Conservation (phyloP, 1,140 invertebrate genomes). For the Sycobia sp. region DNA sequence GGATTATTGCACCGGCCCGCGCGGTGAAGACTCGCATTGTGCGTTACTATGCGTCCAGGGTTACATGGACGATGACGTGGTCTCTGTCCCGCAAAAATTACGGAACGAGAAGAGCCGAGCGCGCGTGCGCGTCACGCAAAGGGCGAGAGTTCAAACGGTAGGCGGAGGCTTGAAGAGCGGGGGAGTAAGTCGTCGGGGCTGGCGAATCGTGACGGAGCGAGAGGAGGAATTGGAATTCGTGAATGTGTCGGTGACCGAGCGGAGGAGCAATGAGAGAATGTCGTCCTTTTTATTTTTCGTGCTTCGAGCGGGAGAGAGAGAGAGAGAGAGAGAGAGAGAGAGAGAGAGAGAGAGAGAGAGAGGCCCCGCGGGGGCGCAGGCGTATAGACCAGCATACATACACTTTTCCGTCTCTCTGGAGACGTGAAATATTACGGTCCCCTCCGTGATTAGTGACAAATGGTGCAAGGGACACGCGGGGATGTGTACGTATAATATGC, state of each 20-base stretch:
- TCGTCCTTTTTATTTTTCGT: too few species aligned
- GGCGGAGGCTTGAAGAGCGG: slow-evolving; percentile 29
- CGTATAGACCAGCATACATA: too few species aligned
- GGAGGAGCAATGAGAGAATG: too few species aligned
- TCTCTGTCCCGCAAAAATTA: slow-evolving; percentile 31
- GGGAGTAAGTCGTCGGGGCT: too few species aligned
- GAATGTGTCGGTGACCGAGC: slow-evolving; percentile 17
- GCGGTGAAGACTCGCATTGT: too few species aligned
- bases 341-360: too few species aligned
- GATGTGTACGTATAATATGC: too few species aligned
- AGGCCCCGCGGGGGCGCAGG: too few species aligned
- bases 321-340: too few species aligned
- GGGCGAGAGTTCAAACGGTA: slow-evolving; percentile 23
- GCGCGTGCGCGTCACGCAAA: neutral
- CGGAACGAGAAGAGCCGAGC: neutral
- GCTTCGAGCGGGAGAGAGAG: too few species aligned
- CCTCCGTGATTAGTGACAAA: slow-evolving; percentile 36
- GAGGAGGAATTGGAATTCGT: slow-evolving; percentile 27
- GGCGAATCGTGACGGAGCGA: slow-evolving; percentile 31
- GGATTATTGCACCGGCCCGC: too few species aligned
- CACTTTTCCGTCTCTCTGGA: slow-evolving; percentile 22
- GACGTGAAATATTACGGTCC: slow-evolving; percentile 38
- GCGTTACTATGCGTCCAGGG: neutral
- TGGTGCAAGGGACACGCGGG: too few species aligned
- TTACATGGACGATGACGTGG: neutral